phyloP scores from a whole-genome alignment of 2,797 vertebrate genomes.

The Xiphorhynchus erythropygius region DNA sequence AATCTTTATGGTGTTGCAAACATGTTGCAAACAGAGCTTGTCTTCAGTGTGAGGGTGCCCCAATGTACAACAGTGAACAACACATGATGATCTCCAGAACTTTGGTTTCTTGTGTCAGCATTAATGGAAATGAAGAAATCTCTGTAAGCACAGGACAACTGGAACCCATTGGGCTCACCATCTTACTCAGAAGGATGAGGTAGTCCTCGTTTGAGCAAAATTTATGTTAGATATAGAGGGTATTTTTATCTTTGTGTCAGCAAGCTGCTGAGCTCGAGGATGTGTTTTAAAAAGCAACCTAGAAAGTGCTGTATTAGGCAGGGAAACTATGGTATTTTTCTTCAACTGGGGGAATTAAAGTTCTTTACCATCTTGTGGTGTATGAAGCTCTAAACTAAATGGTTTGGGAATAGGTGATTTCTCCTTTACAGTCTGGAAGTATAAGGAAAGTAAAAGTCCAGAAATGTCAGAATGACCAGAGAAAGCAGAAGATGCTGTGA shows the following conservation, averaged over 20 bases:
- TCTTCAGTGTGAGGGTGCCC: slow-evolving; percentile 24
- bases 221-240: background rate
- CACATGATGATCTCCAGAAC: background rate
- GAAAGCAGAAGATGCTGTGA: background rate
- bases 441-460: background rate
- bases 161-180: background rate
- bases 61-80: background rate
- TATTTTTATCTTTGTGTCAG: background rate
- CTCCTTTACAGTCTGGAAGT: background rate
- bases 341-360: background rate
- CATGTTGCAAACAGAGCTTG: background rate
- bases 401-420: background rate
- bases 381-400: background rate
- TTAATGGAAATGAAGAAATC: background rate
- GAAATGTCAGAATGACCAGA: accelerated
- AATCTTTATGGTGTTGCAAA: slow-evolving; percentile 75
- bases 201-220: background rate
- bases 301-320: background rate
- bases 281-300: background rate
- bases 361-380: background rate
- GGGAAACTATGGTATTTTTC: background rate
- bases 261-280: background rate
- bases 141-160: background rate
- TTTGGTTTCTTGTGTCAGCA: background rate
- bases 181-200: background rate